Evolutionary conservation across 1,140 invertebrate genomes (phyloP).

Genomic region (Thrips palmi): DNA sequence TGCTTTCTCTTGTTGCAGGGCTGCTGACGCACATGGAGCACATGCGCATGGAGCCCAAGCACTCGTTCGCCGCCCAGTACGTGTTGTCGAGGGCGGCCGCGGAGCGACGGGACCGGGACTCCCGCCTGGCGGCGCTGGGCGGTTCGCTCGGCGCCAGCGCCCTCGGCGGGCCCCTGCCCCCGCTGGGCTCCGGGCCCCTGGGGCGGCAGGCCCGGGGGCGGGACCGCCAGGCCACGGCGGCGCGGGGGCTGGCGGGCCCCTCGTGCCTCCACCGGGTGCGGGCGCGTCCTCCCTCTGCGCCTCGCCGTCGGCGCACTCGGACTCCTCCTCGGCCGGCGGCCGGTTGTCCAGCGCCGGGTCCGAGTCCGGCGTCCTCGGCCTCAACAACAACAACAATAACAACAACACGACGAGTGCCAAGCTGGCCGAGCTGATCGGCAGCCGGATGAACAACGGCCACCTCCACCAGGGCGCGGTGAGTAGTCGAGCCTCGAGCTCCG

Average conservation of each 20-base stretch:
- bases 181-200: slow-evolving; percentile 16
- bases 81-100: slow-evolving; percentile 77
- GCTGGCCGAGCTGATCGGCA: slow-evolving; percentile 19
- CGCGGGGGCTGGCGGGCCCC: slow-evolving; percentile 31
- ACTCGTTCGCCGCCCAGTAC: slow-evolving; percentile 87
- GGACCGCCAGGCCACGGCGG: slow-evolving; percentile 32
- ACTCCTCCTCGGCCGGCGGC: slow-evolving; percentile 49
- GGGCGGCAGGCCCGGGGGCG: slow-evolving; percentile 33
- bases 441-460: slow-evolving; percentile 16
- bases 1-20: slow-evolving; percentile 33
- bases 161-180: slow-evolving; percentile 11
- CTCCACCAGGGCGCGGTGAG: slow-evolving; percentile 16
- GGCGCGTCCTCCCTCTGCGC: slow-evolving; percentile 29
- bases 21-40: slow-evolving; percentile 86
- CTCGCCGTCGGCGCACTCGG: slow-evolving; percentile 62
- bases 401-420: slow-evolving; percentile 28
- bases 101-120: slow-evolving; percentile 67
- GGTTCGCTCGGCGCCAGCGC: slow-evolving; percentile 11
- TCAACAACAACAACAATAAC: slow-evolving; percentile 49
- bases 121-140: slow-evolving; percentile 47
- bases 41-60: slow-evolving; percentile 91
- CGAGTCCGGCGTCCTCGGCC: slow-evolving; percentile 33
- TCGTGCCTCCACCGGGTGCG: slow-evolving; percentile 28
- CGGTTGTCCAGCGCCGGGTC: slow-evolving; percentile 58
- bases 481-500: too few species aligned